These are phyloP conservation scores for Cotesia typhae DNA, from an alignment of 1,140 invertebrate genomes.

Conservation along the genomic window DNA sequence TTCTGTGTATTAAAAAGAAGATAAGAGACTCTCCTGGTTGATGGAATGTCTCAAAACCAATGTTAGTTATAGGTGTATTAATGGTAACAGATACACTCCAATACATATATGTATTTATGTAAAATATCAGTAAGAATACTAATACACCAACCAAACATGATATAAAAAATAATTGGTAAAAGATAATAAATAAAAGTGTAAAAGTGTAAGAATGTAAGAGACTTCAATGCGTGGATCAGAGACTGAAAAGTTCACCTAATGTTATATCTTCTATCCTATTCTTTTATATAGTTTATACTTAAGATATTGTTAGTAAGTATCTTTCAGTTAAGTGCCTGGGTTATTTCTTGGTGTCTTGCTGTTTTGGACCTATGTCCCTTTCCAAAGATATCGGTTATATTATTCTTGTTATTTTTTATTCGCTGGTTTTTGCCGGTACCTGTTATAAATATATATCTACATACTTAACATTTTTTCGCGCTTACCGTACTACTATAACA, in stretches of 20 bases:
- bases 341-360: slow-evolving; percentile 1
- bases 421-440: background rate
- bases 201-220: slow-evolving; percentile 41
- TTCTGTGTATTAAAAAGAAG: no score
- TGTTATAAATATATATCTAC: background rate
- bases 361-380: slow-evolving; percentile 58
- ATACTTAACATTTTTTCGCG: slow-evolving; percentile 29
- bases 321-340: no score
- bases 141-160: no score
- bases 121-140: no score
- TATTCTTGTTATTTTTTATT: background rate
- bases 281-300: no score
- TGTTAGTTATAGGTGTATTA: no score
- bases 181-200: no score
- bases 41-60: slow-evolving; percentile 57
- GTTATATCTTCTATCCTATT: slow-evolving; percentile 32
- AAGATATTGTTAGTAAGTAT: no score
- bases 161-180: no score
- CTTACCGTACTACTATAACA: background rate
- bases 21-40: slow-evolving; percentile 37
- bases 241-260: slow-evolving; percentile 62
- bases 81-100: no score
- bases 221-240: slow-evolving; percentile 60
- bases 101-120: no score
- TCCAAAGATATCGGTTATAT: slow-evolving; percentile 64